Conservation (phyloP, 2,888 invertebrate species). For the Hypolimnas misippus region DNA sequence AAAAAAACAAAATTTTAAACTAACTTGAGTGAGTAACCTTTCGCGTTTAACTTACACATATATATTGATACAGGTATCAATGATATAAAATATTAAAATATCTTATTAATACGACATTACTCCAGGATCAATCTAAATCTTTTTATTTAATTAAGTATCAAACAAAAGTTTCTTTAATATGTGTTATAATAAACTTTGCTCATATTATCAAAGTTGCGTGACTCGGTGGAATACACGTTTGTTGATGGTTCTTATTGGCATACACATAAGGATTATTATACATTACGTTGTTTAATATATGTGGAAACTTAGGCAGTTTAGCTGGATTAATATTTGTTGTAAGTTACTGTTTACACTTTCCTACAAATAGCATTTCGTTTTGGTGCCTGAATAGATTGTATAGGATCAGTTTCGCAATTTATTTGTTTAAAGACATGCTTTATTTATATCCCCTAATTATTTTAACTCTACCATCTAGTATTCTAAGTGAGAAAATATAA, state of each 20-base stretch:
- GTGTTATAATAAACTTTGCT: conserved; percentile 52
- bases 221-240: conserved; percentile 1
- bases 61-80: no score
- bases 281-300: not conserved
- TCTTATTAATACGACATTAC: no score
- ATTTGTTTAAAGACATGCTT: no score
- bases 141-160: not conserved
- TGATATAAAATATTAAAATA: no score
- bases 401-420: not conserved
- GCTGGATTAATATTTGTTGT: conserved; percentile 44
- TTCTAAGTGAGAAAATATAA: no score
- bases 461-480: no score
- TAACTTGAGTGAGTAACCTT: no score
- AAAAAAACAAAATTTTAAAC: no score
- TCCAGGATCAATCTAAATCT: no score
- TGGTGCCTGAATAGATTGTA: conserved; percentile 1
- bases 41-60: no score
- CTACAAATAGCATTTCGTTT: conserved; percentile 21
- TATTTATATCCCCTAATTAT: no score
- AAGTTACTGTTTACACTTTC: conserved; percentile 35
- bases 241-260: conserved; percentile 9
- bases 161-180: conserved; percentile 37
- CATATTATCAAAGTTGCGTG: conserved; percentile 47
- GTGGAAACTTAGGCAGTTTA: conserved; percentile 48
- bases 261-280: conserved; percentile 14